These are phyloP conservation scores for Baronia brevicornis DNA, from an alignment of 2,888 invertebrate species.

Conservation along the genomic window DNA sequence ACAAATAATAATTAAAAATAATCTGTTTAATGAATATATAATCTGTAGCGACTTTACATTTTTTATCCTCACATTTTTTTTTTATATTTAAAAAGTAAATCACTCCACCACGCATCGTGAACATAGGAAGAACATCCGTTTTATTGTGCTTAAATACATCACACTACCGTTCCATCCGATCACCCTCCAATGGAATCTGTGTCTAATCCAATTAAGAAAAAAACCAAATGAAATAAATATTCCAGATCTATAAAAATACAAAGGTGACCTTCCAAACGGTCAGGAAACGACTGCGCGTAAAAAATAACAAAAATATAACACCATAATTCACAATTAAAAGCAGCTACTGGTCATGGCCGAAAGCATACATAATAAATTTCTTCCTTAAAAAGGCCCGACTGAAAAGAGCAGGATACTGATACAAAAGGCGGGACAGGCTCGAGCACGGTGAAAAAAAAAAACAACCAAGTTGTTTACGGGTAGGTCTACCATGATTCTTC, in stretches of 20 bases:
- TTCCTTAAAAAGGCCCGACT: slow-evolving; percentile 68
- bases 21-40: no score
- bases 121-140: slow-evolving; percentile 50
- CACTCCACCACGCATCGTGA: slow-evolving; percentile 25
- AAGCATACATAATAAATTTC: slow-evolving; percentile 72
- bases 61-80: no score
- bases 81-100: no score
- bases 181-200: slow-evolving; percentile 49
- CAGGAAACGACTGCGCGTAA: slow-evolving; percentile 45
- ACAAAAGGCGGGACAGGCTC: slow-evolving; percentile 57
- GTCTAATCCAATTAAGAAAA: slow-evolving; percentile 46
- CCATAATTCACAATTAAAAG: slow-evolving; percentile 74
- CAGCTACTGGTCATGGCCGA: slow-evolving; percentile 72
- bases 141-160: slow-evolving; percentile 42
- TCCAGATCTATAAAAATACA: slow-evolving; percentile 52
- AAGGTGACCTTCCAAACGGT: slow-evolving; percentile 63
- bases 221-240: slow-evolving; percentile 45
- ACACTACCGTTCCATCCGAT: slow-evolving; percentile 48
- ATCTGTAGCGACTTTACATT: no score
- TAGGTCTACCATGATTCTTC: slow-evolving; percentile 14
- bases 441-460: slow-evolving; percentile 52
- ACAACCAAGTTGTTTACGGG: slow-evolving; percentile 65
- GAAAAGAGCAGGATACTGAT: slow-evolving; percentile 70
- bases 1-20: no score
- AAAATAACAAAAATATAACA: slow-evolving; percentile 44